Base-by-base conservation (phyloP, 2,113 vertebrate genomes). In the Anoplopoma fimbria region DNA sequence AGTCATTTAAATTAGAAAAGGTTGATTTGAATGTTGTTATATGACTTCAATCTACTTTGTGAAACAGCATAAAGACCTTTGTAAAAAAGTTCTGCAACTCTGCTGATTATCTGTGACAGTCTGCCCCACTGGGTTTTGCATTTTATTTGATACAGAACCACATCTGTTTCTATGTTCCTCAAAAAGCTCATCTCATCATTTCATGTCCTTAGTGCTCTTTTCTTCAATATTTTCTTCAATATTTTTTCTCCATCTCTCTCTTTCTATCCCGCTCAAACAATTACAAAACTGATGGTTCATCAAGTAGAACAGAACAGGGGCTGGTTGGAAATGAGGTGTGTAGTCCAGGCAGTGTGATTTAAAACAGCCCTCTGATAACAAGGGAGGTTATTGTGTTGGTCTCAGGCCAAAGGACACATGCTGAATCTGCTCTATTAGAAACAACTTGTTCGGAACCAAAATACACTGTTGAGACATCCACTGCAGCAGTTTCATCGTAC, bases 291-390 rank as follows among this genome's bases (percentile, higher is more conserved):
- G 63, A 81, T 42, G 77, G 42, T 69, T 89, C 68, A 82, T 91
- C 75, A 77, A 80, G 80, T 69, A 63, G 77, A 89, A 33, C 72
- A 69, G 69, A 79, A 72, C 68, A 36, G 76, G 60, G 84, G 57
- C 74, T 63, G 63, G 74, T 29, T 81, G 74, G 75, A 89, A 93
- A 86, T 84, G 79, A 85, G 84, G 78, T 80, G 77, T 76, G 73
- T 62, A 74, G 81, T 81, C 71, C 78, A 78, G 77, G 80, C 70
- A 53, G 75, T 77, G 81, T 77, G 83, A 84, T 90, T 85, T 74
- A 86, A 73, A 87, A 34, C 49, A 47, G 64, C 65, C 34, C 75
- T 80, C 75, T 69, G 63, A 91, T 84, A 89, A 86, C 67, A 77
- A 76, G 47, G 38, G 34, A 84, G 83, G 76, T 75, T 81, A 85